Evolutionary conservation across 2,113 vertebrate species (phyloP).

Genomic region (Oophaga pumilio): DNA sequence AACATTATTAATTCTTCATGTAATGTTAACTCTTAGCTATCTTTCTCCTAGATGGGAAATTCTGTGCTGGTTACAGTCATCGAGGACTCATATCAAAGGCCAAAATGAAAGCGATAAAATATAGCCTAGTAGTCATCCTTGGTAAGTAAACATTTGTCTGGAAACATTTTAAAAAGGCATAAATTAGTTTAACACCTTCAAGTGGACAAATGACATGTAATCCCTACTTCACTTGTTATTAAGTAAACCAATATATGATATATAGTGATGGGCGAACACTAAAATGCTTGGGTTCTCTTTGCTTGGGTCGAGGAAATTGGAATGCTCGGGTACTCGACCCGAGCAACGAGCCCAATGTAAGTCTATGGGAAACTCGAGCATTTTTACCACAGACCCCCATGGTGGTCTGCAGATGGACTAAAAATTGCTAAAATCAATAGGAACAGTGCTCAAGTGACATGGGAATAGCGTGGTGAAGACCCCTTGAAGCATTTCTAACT

Average conservation of each 20-base stretch:
- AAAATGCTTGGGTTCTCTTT: too few relatives aligned
- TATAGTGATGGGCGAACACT: too few relatives aligned
- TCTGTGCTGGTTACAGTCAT: constrained; percentile 66
- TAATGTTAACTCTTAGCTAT: not conserved
- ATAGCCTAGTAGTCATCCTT: constrained; percentile 73
- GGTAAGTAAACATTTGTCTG: constrained; percentile 65
- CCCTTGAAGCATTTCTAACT: too few relatives aligned
- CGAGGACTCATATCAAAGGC: constrained; percentile 73
- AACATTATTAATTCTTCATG: not conserved
- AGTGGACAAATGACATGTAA: not conserved
- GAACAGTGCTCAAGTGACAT: too few relatives aligned
- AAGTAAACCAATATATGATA: not conserved
- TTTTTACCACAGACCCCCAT: too few relatives aligned
- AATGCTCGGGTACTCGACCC: too few relatives aligned
- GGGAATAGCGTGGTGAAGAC: too few relatives aligned
- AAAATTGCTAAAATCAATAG: too few relatives aligned
- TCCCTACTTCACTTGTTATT: not conserved
- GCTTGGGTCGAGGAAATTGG: too few relatives aligned
- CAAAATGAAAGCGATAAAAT: constrained; percentile 76
- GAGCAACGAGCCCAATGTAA: too few relatives aligned
- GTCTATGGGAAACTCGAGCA: too few relatives aligned
- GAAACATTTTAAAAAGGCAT: not conserved
- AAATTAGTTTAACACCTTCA: not conserved
- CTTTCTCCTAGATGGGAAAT: constrained; percentile 68
- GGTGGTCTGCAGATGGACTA: too few relatives aligned